Conservation (phyloP, 2,113 vertebrate genomes). For the Anolis carolinensis region DNA sequence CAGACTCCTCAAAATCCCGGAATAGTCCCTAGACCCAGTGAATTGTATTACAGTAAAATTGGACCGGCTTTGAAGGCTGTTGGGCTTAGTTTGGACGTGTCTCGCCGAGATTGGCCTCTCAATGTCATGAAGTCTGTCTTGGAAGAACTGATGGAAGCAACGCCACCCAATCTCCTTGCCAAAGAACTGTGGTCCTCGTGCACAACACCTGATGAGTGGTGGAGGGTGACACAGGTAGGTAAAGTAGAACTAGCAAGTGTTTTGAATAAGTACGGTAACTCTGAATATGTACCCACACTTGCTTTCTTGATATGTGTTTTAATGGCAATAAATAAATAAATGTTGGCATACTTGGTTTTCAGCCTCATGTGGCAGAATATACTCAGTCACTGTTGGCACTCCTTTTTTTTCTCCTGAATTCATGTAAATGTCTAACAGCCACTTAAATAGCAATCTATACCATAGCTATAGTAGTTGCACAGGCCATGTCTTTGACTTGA, state of each 20-base stretch:
- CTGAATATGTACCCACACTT: neutral
- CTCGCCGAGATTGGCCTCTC: slow-evolving; percentile 95
- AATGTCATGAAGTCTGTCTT: slow-evolving; percentile 95
- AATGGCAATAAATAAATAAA: no score
- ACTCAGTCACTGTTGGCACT: no score
- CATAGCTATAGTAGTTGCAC: no score
- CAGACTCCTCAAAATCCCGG: slow-evolving; percentile 90
- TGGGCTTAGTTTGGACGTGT: slow-evolving; percentile 92
- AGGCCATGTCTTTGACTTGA: no score
- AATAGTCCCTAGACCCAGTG: slow-evolving; percentile 94
- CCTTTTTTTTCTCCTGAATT: no score
- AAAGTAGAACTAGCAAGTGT: neutral
- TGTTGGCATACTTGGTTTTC: no score
- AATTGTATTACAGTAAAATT: slow-evolving; percentile 98
- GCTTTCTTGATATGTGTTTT: neutral
- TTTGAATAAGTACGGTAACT: neutral
- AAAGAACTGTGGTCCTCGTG: slow-evolving; percentile 99
- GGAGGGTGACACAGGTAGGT: slow-evolving; percentile 95
- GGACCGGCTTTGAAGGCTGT: slow-evolving; percentile 93
- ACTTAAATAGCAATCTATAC: no score
- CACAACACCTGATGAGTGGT: slow-evolving; percentile 96
- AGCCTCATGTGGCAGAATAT: no score
- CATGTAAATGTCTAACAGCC: no score
- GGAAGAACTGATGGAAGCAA: slow-evolving; percentile 94
- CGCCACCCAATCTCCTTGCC: slow-evolving; percentile 93